phyloP scores from a whole-genome alignment of 2,113 vertebrate species.

The Tetraodon nigroviridis region DNA sequence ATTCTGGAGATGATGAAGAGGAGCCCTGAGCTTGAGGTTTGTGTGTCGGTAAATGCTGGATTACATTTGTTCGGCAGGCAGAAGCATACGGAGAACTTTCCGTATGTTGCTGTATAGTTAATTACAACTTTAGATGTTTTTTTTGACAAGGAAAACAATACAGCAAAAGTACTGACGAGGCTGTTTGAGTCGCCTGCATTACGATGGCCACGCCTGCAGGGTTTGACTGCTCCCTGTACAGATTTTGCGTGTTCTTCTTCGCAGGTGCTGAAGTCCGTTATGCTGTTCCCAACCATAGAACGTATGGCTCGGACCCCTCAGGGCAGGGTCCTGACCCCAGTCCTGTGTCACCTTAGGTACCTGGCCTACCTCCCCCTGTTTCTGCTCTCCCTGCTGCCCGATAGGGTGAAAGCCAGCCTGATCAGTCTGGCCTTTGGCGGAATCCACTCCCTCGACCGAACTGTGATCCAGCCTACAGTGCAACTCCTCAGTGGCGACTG shows the following conservation, averaged over 20 bases:
- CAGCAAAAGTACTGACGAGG: too few species aligned
- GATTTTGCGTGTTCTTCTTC: not conserved
- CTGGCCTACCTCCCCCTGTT: conserved; percentile 79
- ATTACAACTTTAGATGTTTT: too few species aligned
- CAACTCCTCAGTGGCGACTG: conserved; percentile 81
- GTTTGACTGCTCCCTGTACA: not conserved
- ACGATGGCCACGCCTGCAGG: too few species aligned
- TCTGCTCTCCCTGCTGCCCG: conserved; percentile 83
- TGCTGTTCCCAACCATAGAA: conserved; percentile 95
- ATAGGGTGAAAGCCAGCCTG: conserved; percentile 73
- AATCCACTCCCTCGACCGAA: conserved; percentile 60
- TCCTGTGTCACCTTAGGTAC: conserved; percentile 86
- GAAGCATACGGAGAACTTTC: too few species aligned
- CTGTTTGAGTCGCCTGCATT: too few species aligned
- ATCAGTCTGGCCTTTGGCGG: conserved; percentile 63
- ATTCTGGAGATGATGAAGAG: conserved; percentile 87
- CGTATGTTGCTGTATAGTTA: too few species aligned
- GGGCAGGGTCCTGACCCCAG: conserved; percentile 84
- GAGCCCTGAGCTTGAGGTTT: conserved; percentile 81
- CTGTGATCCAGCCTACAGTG: conserved; percentile 63
- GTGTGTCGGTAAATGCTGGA: not conserved
- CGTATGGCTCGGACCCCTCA: conserved; percentile 85
- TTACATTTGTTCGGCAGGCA: too few species aligned
- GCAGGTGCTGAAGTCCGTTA: conserved; percentile 82
- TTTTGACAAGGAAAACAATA: too few species aligned